Conservation (phyloP, 1,140 invertebrate species). For the Dryas iulia region DNA sequence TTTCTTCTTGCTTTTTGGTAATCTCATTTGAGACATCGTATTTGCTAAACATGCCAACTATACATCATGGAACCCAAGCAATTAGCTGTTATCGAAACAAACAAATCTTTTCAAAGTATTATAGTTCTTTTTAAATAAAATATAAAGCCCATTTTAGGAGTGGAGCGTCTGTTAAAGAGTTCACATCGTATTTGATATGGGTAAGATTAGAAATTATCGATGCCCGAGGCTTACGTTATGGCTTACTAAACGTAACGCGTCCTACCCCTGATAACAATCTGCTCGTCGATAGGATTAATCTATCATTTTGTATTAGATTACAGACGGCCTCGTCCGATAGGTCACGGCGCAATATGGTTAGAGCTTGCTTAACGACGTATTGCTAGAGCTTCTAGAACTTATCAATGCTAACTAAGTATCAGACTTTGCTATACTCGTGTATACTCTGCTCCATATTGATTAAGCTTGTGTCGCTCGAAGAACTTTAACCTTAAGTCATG, state of each 20-base stretch:
- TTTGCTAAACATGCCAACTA: background rate
- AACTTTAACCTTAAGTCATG: too few relatives aligned
- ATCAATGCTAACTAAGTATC: background rate
- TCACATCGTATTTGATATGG: background rate
- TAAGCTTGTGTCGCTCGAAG: too few relatives aligned
- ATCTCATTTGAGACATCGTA: background rate
- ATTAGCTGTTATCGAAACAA: background rate
- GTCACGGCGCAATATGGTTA: background rate
- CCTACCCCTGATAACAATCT: slow-evolving; percentile 33
- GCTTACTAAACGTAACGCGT: slow-evolving; percentile 17
- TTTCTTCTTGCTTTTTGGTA: background rate
- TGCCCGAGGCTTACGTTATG: slow-evolving; percentile 16
- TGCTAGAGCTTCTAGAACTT: background rate
- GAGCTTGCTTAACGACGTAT: background rate
- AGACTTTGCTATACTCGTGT: too few relatives aligned
- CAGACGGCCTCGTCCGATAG: slow-evolving; percentile 23
- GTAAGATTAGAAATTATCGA: slow-evolving; percentile 30
- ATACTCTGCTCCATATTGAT: too few relatives aligned
- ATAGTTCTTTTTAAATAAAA: background rate
- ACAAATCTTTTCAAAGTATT: background rate
- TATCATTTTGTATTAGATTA: slow-evolving; percentile 40
- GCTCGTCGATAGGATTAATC: slow-evolving; percentile 34
- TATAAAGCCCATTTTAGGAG: background rate
- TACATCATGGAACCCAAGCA: background rate
- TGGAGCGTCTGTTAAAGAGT: background rate